Evolutionary conservation across 1,140 invertebrate species (phyloP).

Genomic region (Trypoxylus dichotomus): DNA sequence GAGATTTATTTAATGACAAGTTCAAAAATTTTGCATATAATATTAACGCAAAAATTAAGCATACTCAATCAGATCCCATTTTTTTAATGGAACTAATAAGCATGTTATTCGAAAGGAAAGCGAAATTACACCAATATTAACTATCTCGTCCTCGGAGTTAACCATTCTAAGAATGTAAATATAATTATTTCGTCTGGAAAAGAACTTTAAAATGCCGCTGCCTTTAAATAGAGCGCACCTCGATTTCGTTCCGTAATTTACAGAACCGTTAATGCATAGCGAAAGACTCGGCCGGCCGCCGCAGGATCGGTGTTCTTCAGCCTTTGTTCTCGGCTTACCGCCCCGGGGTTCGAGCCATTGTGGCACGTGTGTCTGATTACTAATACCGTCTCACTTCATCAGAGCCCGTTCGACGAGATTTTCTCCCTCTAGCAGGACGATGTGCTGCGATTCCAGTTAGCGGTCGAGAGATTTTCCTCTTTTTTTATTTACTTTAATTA

Average conservation of each 20-base stretch:
- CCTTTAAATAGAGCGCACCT: not conserved
- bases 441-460: constrained; percentile 10
- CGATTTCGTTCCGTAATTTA: constrained; percentile 23
- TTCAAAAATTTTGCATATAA: no score
- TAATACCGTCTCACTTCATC: not conserved
- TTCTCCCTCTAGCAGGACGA: not conserved
- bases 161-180: not conserved
- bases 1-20: no score
- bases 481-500: not conserved
- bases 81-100: not conserved
- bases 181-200: not conserved
- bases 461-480: not conserved
- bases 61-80: not conserved
- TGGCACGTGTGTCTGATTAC: constrained; percentile 27
- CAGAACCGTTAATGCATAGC: constrained; percentile 14
- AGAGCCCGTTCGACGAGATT: not conserved
- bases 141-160: not conserved
- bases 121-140: not conserved
- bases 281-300: not conserved
- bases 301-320: constrained; percentile 18
- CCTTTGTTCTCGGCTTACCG: constrained; percentile 27
- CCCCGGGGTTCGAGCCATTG: not conserved
- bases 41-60: not conserved
- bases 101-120: not conserved
- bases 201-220: not conserved